Evolutionary conservation across 2,888 invertebrate genomes (phyloP).

Genomic region (Phragmatobia fuliginosa): DNA sequence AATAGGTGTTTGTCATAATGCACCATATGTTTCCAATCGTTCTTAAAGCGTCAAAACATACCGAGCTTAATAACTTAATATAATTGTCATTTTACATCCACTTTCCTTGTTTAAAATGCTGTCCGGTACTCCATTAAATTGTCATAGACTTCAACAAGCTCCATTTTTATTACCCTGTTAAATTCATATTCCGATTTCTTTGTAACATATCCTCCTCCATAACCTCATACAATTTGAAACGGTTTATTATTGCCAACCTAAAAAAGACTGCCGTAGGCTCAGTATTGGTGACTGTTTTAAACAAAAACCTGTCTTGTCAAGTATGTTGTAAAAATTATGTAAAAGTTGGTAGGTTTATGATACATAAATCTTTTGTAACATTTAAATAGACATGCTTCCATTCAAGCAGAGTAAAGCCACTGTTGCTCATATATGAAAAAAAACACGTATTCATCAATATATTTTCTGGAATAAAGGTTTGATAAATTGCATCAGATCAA

Average conservation of each 20-base stretch:
- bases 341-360: background rate
- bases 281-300: background rate
- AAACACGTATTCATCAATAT: no score
- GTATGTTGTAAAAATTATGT: background rate
- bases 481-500: no score
- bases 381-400: no score
- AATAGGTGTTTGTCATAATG: background rate
- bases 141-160: background rate
- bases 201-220: no score
- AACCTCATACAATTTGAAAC: background rate
- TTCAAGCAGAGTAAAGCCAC: no score
- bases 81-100: background rate
- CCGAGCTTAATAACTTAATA: background rate
- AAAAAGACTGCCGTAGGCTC: background rate
- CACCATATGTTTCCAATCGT: background rate
- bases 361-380: no score
- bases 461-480: no score
- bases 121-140: background rate
- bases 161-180: background rate
- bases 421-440: no score
- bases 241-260: background rate
- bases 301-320: background rate
- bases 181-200: background rate
- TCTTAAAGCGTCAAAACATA: background rate
- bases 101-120: background rate